phyloP scores from a whole-genome alignment of 2,113 vertebrate genomes.

The mouse (Mus musculus) region GRCm39 chr2:164853001-164853500 shows the following conservation, averaged over 20 bases:
- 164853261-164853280: background rate
- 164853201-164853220: constrained; percentile 35
- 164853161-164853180: background rate
- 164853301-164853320: background rate
- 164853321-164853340: background rate
- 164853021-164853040: background rate
- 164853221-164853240: background rate
- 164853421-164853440: background rate
- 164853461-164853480: no score
- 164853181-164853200: background rate
- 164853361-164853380: background rate
- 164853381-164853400: background rate
- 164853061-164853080: background rate
- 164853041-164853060: constrained; percentile 25
- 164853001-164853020: background rate
- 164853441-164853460: background rate
- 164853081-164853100: background rate
- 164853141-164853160: background rate
- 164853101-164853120: constrained; percentile 25
- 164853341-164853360: background rate
- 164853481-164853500: no score
- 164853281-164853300: background rate
- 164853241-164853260: background rate
- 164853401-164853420: background rate
- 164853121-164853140: constrained; percentile 37